Evolutionary conservation across 2,888 invertebrate species (phyloP).

Genomic region (Muscina levida): DNA sequence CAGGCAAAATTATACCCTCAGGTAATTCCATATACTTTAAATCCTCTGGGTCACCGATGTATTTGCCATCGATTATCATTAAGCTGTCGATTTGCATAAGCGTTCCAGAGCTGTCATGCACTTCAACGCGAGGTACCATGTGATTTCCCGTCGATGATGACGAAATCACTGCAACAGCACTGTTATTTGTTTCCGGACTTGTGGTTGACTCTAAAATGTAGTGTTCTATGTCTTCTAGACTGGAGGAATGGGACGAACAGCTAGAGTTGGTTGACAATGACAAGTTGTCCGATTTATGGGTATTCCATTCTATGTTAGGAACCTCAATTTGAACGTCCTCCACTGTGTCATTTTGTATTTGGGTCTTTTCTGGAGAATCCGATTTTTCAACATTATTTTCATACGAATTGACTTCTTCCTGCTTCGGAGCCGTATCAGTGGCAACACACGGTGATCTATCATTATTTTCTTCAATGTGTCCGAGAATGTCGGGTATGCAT

Average conservation of each 20-base stretch:
- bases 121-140: constrained; percentile 85
- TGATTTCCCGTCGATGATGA: constrained; percentile 65
- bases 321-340: constrained; percentile 82
- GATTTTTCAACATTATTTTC: constrained; percentile 75
- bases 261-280: constrained; percentile 73
- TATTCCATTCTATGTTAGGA: constrained; percentile 81
- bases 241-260: constrained; percentile 81
- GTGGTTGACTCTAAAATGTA: constrained; percentile 80
- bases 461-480: constrained; percentile 71
- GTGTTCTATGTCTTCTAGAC: constrained; percentile 80
- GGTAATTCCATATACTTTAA: constrained; percentile 78
- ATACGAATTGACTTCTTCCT: constrained; percentile 69
- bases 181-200: constrained; percentile 79
- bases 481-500: constrained; percentile 78
- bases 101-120: constrained; percentile 87
- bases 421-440: constrained; percentile 59
- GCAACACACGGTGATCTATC: constrained; percentile 35
- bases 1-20: constrained; percentile 76
- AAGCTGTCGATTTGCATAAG: constrained; percentile 84
- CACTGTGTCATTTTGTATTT: constrained; percentile 70
- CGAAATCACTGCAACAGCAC: constrained; percentile 44
- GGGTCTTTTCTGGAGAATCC: constrained; percentile 76
- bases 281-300: constrained; percentile 81
- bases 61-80: constrained; percentile 81
- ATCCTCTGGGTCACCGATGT: constrained; percentile 80